These are phyloP conservation scores for Antheraea assamensis DNA, from an alignment of 2,888 invertebrate species.

Conservation along the genomic window DNA sequence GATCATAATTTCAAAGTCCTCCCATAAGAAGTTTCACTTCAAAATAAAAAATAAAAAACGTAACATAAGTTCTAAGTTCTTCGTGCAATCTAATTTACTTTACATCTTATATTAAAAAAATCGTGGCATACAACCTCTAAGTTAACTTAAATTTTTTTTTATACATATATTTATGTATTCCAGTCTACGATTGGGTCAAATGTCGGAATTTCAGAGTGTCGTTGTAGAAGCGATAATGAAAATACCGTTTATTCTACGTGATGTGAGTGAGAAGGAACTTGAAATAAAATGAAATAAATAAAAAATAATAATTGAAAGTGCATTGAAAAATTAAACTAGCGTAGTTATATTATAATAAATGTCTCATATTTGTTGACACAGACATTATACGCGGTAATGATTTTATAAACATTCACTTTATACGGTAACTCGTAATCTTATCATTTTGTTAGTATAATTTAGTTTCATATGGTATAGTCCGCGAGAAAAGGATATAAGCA, in stretches of 20 bases:
- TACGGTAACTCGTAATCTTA: neutral
- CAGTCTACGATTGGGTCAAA: neutral
- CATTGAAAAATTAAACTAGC: neutral
- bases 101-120: neutral
- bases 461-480: neutral
- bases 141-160: neutral
- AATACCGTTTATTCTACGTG: neutral
- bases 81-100: constrained; percentile 3
- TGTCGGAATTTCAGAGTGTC: neutral
- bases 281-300: neutral
- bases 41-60: neutral
- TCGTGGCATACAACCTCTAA: neutral
- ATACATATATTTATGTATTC: neutral
- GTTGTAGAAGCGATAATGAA: neutral
- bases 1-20: too few relatives aligned
- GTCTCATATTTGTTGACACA: neutral
- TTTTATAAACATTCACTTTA: neutral
- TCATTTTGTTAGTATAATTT: neutral
- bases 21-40: too few relatives aligned
- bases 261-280: neutral
- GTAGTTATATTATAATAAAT: neutral
- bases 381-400: neutral
- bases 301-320: neutral
- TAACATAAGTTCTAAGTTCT: neutral
- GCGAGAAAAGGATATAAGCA: constrained; percentile 7